phyloP scores from a whole-genome alignment of 2,888 invertebrate genomes.

The Erpobdella octoculata region DNA sequence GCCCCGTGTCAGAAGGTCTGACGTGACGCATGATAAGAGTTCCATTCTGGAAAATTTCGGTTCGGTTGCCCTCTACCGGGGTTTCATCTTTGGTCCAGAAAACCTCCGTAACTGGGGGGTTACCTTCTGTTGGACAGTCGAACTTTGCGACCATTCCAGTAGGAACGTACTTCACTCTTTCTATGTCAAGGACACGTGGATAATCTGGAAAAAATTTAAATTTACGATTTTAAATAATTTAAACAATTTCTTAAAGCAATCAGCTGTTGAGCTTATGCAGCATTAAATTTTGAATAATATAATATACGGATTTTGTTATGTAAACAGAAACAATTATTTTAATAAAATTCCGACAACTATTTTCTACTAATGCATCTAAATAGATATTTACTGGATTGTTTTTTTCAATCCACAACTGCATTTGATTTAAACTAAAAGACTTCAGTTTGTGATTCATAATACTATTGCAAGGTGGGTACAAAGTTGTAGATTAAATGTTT shows the following conservation, averaged over 20 bases:
- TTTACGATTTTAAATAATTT: too few relatives aligned
- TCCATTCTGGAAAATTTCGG: conserved; percentile 54
- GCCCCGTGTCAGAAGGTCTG: not conserved
- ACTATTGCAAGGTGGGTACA: too few relatives aligned
- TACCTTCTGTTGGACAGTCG: conserved; percentile 91
- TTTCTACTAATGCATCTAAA: too few relatives aligned
- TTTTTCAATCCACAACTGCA: conserved; percentile 77
- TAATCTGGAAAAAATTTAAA: too few relatives aligned
- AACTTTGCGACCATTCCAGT: conserved; percentile 7
- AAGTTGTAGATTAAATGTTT: too few relatives aligned
- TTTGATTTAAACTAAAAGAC: too few relatives aligned
- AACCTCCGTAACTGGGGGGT: conserved; percentile 86
- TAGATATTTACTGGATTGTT: conserved; percentile 53
- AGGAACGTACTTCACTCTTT: not conserved
- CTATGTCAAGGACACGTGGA: conserved; percentile 12
- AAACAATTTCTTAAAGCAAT: too few relatives aligned
- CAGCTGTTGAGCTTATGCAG: too few relatives aligned
- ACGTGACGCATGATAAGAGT: conserved; percentile 61
- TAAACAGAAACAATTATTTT: too few relatives aligned
- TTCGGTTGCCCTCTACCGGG: conserved; percentile 39
- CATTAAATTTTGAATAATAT: not conserved
- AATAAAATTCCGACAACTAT: too few relatives aligned
- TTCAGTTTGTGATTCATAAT: too few relatives aligned
- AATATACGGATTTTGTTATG: not conserved
- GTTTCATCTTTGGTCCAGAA: conserved; percentile 96